Base-by-base conservation (phyloP, 2,888 invertebrate species). In the Alsophila aescularia region DNA sequence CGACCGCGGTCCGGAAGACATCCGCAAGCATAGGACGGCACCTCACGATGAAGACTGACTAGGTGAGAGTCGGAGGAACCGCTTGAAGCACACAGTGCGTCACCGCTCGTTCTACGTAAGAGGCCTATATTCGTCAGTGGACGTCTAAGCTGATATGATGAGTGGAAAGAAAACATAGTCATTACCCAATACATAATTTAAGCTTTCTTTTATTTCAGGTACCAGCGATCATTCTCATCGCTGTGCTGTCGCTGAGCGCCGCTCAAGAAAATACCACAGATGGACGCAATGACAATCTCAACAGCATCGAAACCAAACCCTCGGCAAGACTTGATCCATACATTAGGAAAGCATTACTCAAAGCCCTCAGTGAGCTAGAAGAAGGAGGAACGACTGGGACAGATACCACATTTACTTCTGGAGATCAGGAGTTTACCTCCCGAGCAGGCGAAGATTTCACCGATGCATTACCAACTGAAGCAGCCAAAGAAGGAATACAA, bases 291-390 rank as follows among this genome's bases (percentile, higher is more conserved):
- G 89, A 92, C 52, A 85, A 83, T 57, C 70, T 79, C 14, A 93
- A 93, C 62, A 87, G 77, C 15, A 80, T 92, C 34, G 90, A 91
- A 42, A 58, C 86, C 3, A 89, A 89, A 49, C 82, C 94, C 2
- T 93, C 95, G 0, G 91, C 93, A 0, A 93, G 94, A 54, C 81
- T 96, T 50, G 96, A 96, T 78, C 94, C 95, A 37, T 95, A 94
- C 60, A 93, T 97, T 27, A 92, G 96, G 12, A 94, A 94, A 80
- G 96, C 96, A 0, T 85, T 96, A 35, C 85, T 96, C 4, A 94
- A 94, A 83, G 96, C 96, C 9, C 90, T 97, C 3, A 94, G 94
- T 44, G 96, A 96, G 70, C 85, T 96, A 42, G 96, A 96, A 82
- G 93, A 94, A 61, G 94, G 93, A 60, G 83, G 78, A 15, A 93